Evolutionary conservation across 2,888 invertebrate species (phyloP).

Genomic region (Temnothorax unifasciatus): DNA sequence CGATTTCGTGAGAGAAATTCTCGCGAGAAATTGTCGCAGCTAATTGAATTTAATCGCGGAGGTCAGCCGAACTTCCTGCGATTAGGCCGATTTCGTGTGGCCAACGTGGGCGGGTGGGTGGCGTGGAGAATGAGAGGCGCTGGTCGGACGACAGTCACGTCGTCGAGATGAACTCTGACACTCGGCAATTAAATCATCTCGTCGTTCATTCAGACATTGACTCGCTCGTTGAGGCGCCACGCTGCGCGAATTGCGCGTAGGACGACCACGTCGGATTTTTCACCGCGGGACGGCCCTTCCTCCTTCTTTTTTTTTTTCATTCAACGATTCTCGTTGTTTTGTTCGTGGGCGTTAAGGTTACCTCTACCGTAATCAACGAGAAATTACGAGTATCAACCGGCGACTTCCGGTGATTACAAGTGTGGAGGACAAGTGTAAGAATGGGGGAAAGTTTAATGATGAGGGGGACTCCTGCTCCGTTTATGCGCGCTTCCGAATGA

Average conservation of each 20-base stretch:
- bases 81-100: constrained; percentile 63
- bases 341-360: constrained; percentile 63
- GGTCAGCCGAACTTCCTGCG: constrained; percentile 69
- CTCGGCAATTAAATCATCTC: constrained; percentile 82
- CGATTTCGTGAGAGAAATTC: constrained; percentile 34
- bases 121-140: constrained; percentile 36
- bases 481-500: constrained; percentile 3
- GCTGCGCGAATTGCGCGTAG: constrained; percentile 78
- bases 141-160: constrained; percentile 62
- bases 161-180: constrained; percentile 75
- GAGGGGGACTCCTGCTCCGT: not conserved
- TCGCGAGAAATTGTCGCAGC: constrained; percentile 28
- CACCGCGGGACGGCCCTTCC: constrained; percentile 2
- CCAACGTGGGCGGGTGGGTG: constrained; percentile 33
- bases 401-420: constrained; percentile 70
- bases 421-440: constrained; percentile 5
- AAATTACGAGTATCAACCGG: constrained; percentile 61
- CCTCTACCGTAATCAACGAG: constrained; percentile 60
- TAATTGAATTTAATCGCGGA: constrained; percentile 70
- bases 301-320: not conserved
- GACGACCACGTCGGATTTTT: constrained; percentile 62
- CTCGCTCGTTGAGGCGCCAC: constrained; percentile 73
- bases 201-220: constrained; percentile 77
- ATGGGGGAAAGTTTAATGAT: constrained; percentile 8
- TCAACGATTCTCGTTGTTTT: constrained; percentile 35